These are phyloP conservation scores for Crossocerus cetratus DNA, from an alignment of 2,888 invertebrate species.

Conservation along the genomic window DNA sequence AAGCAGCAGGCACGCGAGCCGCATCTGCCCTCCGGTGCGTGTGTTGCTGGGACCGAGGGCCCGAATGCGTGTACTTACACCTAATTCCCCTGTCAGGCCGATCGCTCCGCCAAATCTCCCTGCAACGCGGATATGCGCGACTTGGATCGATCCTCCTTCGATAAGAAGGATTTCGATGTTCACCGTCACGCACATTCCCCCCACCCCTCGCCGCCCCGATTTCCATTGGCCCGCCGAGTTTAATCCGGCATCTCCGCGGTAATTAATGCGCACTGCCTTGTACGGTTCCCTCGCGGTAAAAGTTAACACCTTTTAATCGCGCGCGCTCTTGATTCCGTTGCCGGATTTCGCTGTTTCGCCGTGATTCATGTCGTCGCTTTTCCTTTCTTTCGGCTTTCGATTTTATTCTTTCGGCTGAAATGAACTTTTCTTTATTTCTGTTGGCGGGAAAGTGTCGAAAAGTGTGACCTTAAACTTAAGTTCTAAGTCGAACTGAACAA, in stretches of 20 bases:
- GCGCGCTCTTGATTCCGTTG: no score
- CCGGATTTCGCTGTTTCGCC: no score
- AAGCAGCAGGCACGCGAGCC: slow-evolving; percentile 37
- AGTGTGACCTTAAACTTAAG: neutral
- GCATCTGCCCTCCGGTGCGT: slow-evolving; percentile 25
- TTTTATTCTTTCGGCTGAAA: no score
- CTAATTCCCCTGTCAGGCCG: neutral
- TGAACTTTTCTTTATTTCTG: neutral
- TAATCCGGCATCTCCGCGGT: no score
- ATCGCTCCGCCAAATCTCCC: neutral
- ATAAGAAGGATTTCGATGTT: neutral
- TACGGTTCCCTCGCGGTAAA: no score
- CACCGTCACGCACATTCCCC: neutral
- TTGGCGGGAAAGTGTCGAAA: neutral
- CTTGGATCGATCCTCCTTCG: neutral
- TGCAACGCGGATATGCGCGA: neutral
- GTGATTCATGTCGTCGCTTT: no score
- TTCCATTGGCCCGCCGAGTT: no score
- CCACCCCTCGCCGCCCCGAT: no score
- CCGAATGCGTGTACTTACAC: neutral
- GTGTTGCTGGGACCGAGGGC: neutral
- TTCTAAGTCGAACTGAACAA: no score
- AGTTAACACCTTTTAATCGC: no score
- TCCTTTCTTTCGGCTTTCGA: neutral
- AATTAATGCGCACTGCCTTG: no score